phyloP scores from a whole-genome alignment of 1,140 invertebrate species.

The Rhopalosiphum maidis region DNA sequence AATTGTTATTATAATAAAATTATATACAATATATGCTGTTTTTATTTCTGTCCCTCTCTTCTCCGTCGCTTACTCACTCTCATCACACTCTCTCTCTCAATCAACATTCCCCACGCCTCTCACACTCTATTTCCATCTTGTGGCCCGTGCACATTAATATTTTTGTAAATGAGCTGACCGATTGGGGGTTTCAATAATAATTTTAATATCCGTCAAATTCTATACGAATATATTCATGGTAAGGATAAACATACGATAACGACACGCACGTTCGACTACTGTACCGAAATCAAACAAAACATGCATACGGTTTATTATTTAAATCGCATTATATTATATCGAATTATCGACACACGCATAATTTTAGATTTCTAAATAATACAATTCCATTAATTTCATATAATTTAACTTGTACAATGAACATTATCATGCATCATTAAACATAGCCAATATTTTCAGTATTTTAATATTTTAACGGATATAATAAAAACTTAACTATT shows the following conservation, averaged over 20 bases:
- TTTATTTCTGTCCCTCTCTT: not conserved
- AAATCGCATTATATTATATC: not conserved
- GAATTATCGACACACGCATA: not conserved
- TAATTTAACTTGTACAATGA: no score
- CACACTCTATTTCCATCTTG: no score
- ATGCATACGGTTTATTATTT: not conserved
- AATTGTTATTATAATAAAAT: not conserved
- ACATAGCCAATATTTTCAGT: no score
- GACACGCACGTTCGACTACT: not conserved
- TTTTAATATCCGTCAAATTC: not conserved
- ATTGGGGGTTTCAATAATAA: not conserved
- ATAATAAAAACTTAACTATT: not conserved
- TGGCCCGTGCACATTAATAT: not conserved
- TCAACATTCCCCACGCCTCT: no score
- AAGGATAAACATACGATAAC: not conserved
- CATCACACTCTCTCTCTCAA: no score
- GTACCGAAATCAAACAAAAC: not conserved
- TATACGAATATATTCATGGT: not conserved
- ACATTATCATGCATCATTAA: no score
- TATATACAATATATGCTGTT: not conserved
- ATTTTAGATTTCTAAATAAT: not conserved
- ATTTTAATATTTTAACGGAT: not conserved
- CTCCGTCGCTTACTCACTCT: not conserved
- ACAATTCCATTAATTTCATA: not conserved
- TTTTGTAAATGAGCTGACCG: not conserved